These are phyloP conservation scores for Archilochus colubris DNA, from an alignment of 2,113 vertebrate species.

Conservation along the genomic window DNA sequence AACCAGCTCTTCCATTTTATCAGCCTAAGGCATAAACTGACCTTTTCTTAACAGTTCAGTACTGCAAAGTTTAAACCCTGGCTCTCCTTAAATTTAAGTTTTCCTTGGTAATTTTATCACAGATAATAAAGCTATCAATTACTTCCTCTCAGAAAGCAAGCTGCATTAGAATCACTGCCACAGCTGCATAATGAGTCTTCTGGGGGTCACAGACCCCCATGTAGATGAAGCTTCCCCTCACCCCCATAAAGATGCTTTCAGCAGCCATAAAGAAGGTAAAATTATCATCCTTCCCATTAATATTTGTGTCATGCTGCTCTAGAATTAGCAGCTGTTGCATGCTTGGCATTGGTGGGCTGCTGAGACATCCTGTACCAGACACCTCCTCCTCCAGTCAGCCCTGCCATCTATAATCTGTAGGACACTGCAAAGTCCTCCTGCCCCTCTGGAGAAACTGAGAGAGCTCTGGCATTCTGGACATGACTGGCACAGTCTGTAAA, in stretches of 20 bases:
- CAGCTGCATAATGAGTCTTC: not conserved
- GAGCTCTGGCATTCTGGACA: not conserved
- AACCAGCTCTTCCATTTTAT: not conserved
- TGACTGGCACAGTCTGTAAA: not conserved
- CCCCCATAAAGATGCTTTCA: not conserved
- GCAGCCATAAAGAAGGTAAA: not conserved
- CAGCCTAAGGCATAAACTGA: constrained; percentile 45
- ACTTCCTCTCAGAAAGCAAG: not conserved
- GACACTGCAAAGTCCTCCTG: not conserved
- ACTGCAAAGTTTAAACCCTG: not conserved
- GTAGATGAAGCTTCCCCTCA: not conserved
- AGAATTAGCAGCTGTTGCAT: not conserved
- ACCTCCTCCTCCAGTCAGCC: not conserved
- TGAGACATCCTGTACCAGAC: not conserved
- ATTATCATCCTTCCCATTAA: not conserved
- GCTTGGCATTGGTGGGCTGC: not conserved
- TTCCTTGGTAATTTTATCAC: not conserved
- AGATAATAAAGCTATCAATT: not conserved
- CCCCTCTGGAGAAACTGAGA: not conserved
- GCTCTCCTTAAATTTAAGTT: not conserved
- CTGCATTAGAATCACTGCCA: not conserved
- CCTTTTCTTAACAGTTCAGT: constrained; percentile 35
- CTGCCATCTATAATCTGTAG: not conserved
- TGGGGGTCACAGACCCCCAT: not conserved
- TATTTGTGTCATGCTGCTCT: not conserved